Base-by-base conservation (phyloP, 1,140 invertebrate species). In the Daktulosphaira vitifoliae region DNA sequence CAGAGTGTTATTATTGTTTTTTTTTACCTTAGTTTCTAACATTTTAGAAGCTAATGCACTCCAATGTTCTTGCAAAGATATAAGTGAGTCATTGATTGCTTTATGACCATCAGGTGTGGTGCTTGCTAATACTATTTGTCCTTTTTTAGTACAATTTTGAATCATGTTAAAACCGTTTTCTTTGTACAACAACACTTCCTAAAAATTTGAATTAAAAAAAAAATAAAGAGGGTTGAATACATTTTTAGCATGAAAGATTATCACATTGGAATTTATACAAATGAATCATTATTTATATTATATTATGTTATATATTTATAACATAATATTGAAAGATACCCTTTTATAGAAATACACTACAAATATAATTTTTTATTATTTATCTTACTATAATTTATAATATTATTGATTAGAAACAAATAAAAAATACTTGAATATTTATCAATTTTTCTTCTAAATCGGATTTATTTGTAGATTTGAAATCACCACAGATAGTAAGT, bases 71-170 rank as follows among this genome's bases (percentile, higher is more conserved):
- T 96, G 92, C 50, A 96, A 76, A 56, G 84, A 81, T 13, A 86
- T 82, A 16, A 96, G 77, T 20, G 84, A 82, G 68, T 88, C 85
- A 70, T 94, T 93, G 50, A 96, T 92, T 8, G 81, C 79, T 68
- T 87, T 84, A 71, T 96, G 91, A 1, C 93, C 94, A 48, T 81
- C 73, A 1, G 92, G 87, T 3, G 92, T 88, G 0, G 93, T 97
- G 71, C 95, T 95, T 0, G 90, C 90, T 66, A 96, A 74, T n/a
- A 96, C 90, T 69, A 84, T 84, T 76, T 96, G 92, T 1, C 90
- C 89, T 69, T 90, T 75, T 74, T 96, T 93, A 18, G 95, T 83
- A 25, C 92, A 82, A 62, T 82, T 82, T 72, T 96, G 90, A 38
- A 86, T 84, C 75, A 89, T 92, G 0, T 82, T 82, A 71, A 91